Conservation (phyloP, 2,113 vertebrate species). For the Scomber japonicus region DNA sequence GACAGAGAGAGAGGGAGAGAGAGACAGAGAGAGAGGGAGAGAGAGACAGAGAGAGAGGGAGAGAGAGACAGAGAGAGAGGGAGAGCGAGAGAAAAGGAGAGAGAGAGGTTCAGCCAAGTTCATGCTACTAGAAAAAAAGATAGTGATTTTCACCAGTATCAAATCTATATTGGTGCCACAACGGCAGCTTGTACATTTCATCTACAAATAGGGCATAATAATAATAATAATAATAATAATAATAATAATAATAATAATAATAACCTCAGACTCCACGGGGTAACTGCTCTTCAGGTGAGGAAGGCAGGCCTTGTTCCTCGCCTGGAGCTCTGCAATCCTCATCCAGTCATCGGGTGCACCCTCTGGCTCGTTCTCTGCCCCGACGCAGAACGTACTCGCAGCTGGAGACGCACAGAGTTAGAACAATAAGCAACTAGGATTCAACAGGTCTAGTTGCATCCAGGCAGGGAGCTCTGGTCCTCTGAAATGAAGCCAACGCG, state of each 20-base stretch:
- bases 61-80: too few relatives aligned
- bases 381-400: conserved; percentile 82
- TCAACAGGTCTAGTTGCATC: too few relatives aligned
- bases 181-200: neutral
- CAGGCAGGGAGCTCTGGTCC: too few relatives aligned
- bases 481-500: too few relatives aligned
- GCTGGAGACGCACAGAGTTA: conserved; percentile 57
- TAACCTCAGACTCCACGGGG: conserved; percentile 90
- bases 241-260: too few relatives aligned
- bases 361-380: conserved; percentile 91
- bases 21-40: too few relatives aligned
- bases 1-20: too few relatives aligned
- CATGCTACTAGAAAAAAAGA: neutral
- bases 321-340: conserved; percentile 93
- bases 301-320: conserved; percentile 88
- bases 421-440: neutral
- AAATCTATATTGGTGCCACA: neutral
- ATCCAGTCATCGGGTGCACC: conserved; percentile 90
- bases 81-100: too few relatives aligned
- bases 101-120: too few relatives aligned
- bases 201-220: too few relatives aligned
- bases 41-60: too few relatives aligned
- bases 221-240: too few relatives aligned
- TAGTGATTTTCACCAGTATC: neutral
- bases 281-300: conserved; percentile 96